Conservation (phyloP, 2,888 invertebrate genomes). For the Leptopterna dolabrata region DNA sequence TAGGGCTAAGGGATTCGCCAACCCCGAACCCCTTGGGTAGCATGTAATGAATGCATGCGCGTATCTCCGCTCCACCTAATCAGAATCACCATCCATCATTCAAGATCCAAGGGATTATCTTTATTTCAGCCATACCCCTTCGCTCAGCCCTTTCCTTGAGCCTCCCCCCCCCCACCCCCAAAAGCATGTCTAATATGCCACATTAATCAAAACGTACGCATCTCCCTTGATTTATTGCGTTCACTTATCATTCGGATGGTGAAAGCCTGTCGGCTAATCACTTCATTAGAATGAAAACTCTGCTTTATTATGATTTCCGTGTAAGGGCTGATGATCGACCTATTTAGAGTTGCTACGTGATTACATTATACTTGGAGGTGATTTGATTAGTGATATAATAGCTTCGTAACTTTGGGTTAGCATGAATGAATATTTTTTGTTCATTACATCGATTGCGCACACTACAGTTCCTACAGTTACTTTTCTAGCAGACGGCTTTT, state of each 20-base stretch:
- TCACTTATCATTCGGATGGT: neutral
- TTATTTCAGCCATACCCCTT: slow-evolving; percentile 36
- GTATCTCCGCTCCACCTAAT: slow-evolving; percentile 24
- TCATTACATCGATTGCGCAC: no score
- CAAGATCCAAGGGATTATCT: slow-evolving; percentile 42
- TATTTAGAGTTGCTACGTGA: neutral
- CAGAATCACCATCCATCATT: slow-evolving; percentile 49
- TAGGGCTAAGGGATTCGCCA: neutral
- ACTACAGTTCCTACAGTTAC: no score
- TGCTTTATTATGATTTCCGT: neutral
- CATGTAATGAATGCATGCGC: slow-evolving; percentile 41
- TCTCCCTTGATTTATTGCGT: slow-evolving; percentile 27
- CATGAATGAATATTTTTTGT: no score
- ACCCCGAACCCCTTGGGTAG: neutral
- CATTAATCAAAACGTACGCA: slow-evolving; percentile 39
- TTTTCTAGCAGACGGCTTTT: no score
- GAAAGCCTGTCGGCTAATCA: slow-evolving; percentile 25
- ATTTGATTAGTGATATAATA: no score
- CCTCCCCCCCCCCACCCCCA: neutral
- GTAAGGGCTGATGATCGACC: neutral
- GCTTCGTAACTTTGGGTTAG: no score
- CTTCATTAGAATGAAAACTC: slow-evolving; percentile 10
- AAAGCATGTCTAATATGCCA: slow-evolving; percentile 19
- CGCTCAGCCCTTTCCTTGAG: slow-evolving; percentile 8
- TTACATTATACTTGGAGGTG: no score